These are phyloP conservation scores for Trachelus tabidus DNA, from an alignment of 2,888 invertebrate genomes.

Conservation along the genomic window DNA sequence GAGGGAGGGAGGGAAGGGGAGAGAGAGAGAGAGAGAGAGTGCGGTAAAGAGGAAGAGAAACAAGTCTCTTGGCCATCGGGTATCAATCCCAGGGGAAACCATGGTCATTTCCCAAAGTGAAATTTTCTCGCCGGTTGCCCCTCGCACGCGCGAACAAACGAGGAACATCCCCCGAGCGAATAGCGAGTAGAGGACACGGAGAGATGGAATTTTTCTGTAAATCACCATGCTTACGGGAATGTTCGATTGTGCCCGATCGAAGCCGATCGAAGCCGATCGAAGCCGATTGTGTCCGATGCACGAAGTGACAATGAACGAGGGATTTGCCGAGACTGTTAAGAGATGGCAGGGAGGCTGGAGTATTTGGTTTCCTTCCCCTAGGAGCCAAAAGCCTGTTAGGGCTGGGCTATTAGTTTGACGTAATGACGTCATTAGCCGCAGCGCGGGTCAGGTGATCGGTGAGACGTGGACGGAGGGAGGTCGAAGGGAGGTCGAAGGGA, in stretches of 20 bases:
- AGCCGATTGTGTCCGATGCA: background rate
- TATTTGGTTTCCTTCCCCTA: background rate
- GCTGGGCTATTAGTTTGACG: constrained; percentile 55
- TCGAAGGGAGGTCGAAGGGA: too few species aligned
- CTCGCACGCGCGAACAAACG: background rate
- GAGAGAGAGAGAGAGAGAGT: background rate
- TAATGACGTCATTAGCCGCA: constrained; percentile 56
- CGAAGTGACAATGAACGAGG: background rate
- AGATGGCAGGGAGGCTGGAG: background rate
- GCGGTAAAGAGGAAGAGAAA: background rate
- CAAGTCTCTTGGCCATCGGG: background rate
- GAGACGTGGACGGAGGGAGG: constrained; percentile 25
- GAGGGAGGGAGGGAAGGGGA: too few species aligned
- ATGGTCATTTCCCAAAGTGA: background rate
- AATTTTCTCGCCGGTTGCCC: background rate
- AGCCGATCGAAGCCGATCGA: too few species aligned
- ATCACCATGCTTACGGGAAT: background rate
- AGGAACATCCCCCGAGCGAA: background rate
- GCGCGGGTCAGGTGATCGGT: constrained; percentile 49
- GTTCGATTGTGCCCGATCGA: background rate
- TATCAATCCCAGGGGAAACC: background rate
- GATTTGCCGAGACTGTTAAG: background rate
- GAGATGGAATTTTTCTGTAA: background rate
- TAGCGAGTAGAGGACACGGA: background rate
- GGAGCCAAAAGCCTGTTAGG: constrained; percentile 43